phyloP scores from a whole-genome alignment of 2,797 vertebrate species.

The Cichlasoma orientale region DNA sequence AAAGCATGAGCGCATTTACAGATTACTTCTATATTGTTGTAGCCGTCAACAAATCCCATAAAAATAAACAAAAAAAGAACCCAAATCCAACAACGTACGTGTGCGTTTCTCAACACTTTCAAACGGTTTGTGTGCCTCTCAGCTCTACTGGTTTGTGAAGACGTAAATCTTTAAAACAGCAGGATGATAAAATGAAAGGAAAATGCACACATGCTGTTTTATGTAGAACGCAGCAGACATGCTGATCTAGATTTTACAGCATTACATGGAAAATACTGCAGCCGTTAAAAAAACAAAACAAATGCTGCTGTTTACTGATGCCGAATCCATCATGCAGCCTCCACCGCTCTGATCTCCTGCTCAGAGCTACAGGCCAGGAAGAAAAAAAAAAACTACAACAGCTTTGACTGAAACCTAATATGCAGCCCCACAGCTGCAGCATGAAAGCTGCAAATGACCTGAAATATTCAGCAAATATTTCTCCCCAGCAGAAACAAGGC shows the following conservation, averaged over 20 bases:
- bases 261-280: background rate
- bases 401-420: conserved; percentile 42
- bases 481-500: background rate
- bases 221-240: background rate
- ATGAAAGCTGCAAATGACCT: background rate
- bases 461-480: conserved; percentile 20
- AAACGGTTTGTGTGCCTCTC: background rate
- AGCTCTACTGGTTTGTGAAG: background rate
- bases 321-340: conserved; percentile 12
- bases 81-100: background rate
- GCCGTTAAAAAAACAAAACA: conserved; percentile 4
- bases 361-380: conserved; percentile 28
- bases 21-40: background rate
- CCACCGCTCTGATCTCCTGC: conserved; percentile 28
- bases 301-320: conserved; percentile 16
- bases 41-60: background rate
- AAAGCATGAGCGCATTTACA: background rate
- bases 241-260: conserved; percentile 6
- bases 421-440: conserved; percentile 21
- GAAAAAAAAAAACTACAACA: conserved; percentile 18
- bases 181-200: background rate
- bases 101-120: background rate
- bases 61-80: background rate
- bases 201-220: background rate
- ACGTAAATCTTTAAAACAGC: conserved; percentile 13